phyloP scores from a whole-genome alignment of 2,113 vertebrate species.

The Corynorhinus townsendii region DNA sequence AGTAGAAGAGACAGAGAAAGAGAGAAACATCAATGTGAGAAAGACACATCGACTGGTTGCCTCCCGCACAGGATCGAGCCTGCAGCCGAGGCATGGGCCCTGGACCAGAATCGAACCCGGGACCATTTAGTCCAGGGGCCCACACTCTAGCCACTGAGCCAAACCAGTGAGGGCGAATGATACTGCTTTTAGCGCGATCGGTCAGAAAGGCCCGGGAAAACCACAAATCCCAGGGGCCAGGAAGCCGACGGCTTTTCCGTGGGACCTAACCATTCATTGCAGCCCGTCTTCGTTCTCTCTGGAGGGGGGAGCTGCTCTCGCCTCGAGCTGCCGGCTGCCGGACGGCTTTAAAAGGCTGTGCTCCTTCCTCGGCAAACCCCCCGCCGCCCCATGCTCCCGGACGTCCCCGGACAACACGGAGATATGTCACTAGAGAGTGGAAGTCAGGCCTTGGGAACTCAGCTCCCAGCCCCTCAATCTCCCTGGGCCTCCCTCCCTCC shows the following conservation, averaged over 20 bases:
- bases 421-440: background rate
- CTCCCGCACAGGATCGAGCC: too few relatives aligned
- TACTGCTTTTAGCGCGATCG: background rate
- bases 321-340: background rate
- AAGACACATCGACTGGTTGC: too few relatives aligned
- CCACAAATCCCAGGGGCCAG: background rate
- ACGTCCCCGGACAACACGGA: background rate
- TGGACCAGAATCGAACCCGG: too few relatives aligned
- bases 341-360: conserved; percentile 17
- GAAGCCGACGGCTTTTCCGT: background rate
- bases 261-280: background rate
- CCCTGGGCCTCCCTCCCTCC: background rate
- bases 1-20: too few relatives aligned
- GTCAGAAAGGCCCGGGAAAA: background rate
- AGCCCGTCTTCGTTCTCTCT: background rate
- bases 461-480: background rate
- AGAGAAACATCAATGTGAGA: too few relatives aligned
- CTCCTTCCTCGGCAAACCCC: background rate
- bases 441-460: background rate
- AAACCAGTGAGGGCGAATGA: background rate
- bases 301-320: background rate
- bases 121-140: too few relatives aligned
- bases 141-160: too few relatives aligned
- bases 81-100: too few relatives aligned
- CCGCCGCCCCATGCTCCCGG: background rate